Evolutionary conservation across 2,888 invertebrate species (phyloP), one percentile per base, ranked within the genome.

Genomic region (Tuta absoluta): DNA sequence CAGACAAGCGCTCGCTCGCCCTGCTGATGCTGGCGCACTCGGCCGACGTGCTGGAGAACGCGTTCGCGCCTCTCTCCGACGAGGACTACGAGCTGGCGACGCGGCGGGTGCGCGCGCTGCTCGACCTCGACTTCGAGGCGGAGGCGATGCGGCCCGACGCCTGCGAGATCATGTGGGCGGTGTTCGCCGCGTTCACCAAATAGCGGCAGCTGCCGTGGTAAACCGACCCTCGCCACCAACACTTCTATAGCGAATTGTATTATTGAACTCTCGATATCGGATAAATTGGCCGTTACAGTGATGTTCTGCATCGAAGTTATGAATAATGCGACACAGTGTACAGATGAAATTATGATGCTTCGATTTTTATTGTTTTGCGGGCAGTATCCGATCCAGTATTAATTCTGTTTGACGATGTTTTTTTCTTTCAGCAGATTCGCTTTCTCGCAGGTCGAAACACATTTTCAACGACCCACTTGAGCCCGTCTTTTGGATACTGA

Each of bases 21-120:
- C 93, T 99, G 68, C 95, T 99, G 81, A 96, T 98, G 88, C 93
- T 99, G 75, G 98, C 99, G 28, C 99, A 99, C 86, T 98, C 99
- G 10, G 98, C 98, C 63, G 99, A 99, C 89, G 99, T 99, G 24
- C 93, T 99, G 64, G 99, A 99, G 92, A 99, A 99, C 89, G 99
- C 99, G 63, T 99, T 99, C 89, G 98, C 98, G 23, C 98, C 99
- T 2, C 93, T 99, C 12, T 97, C 97, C 62, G 98, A 98, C 77
- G 98, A 99, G 80, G 99, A 99, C 89, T 99, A 99, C 84, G 99
- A 99, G 91, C 93, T 99, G 75, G 99, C 99, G 67, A 99, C 99
- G 95, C 96, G 98, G 79, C 95, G 99, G 80, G 98, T 99, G 61
- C 94, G 99, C 73, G 97, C 98, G 77, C 93, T 99, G 60, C 94